These are phyloP conservation scores for Istiophorus platypterus DNA, from an alignment of 2,113 vertebrate genomes.

Conservation along the genomic window DNA sequence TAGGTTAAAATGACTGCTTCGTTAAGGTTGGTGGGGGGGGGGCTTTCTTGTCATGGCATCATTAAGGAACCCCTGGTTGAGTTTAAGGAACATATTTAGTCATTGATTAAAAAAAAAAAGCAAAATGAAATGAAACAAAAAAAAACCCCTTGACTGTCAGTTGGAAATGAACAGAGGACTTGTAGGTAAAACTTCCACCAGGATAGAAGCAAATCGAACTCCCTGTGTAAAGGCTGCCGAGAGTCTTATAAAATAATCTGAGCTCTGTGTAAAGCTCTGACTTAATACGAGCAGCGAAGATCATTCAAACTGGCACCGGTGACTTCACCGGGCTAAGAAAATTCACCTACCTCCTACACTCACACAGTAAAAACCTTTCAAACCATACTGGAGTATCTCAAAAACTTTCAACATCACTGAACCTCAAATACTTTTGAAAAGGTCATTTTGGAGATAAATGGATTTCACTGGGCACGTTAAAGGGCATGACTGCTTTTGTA, in stretches of 20 bases:
- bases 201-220: background rate
- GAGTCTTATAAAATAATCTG: constrained; percentile 10
- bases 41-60: too few species aligned
- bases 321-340: background rate
- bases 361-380: background rate
- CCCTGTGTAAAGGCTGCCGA: background rate
- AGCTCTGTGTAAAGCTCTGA: background rate
- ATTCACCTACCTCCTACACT: background rate
- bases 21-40: too few species aligned
- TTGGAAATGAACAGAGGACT: too few species aligned
- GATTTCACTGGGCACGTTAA: background rate
- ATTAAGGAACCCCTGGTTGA: too few species aligned
- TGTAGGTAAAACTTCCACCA: background rate
- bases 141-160: too few species aligned
- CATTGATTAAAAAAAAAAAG: too few species aligned
- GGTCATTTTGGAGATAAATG: background rate
- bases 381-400: background rate
- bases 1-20: too few species aligned
- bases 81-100: too few species aligned
- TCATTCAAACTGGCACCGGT: background rate
- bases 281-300: background rate
- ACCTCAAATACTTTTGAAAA: constrained; percentile 1
- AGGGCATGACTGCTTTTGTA: background rate
- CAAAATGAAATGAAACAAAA: too few species aligned
- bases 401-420: background rate